phyloP scores from a whole-genome alignment of 2,888 invertebrate genomes.

The Netelia melanura region DNA sequence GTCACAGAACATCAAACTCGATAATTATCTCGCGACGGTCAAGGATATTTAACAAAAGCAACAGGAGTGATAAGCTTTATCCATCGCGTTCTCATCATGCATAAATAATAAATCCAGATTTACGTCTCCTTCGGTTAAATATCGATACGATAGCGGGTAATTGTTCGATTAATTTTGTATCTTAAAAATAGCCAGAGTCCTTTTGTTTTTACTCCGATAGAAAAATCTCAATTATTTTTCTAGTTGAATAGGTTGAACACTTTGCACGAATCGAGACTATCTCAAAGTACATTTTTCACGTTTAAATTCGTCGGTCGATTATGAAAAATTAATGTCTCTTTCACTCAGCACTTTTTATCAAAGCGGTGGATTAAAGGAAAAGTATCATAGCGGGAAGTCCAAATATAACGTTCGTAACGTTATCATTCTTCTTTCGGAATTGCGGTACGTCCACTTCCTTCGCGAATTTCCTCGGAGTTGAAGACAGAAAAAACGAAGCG shows the following conservation, averaged over 20 bases:
- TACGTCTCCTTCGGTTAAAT: neutral
- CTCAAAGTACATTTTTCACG: no score
- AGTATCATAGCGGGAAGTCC: neutral
- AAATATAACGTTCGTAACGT: neutral
- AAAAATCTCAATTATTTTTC: neutral
- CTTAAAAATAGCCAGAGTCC: no score
- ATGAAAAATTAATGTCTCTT: no score
- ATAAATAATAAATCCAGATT: neutral
- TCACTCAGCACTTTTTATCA: no score
- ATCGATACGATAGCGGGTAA: neutral
- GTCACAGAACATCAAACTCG: slow-evolving; percentile 36
- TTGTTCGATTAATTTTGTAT: no score
- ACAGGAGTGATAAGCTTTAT: neutral
- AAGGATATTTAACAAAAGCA: slow-evolving; percentile 20
- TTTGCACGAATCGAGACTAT: neutral
- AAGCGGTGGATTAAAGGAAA: neutral
- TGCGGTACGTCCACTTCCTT: slow-evolving; percentile 68
- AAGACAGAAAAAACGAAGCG: neutral
- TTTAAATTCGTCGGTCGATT: no score
- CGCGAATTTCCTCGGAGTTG: slow-evolving; percentile 15
- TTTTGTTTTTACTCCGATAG: neutral
- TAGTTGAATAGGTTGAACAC: neutral
- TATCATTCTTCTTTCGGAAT: slow-evolving; percentile 38
- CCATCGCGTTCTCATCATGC: neutral
- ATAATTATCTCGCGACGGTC: slow-evolving; percentile 41